These are phyloP conservation scores for Lepisosteus osseus DNA, from an alignment of 2,113 vertebrate genomes.

Conservation along the genomic window DNA sequence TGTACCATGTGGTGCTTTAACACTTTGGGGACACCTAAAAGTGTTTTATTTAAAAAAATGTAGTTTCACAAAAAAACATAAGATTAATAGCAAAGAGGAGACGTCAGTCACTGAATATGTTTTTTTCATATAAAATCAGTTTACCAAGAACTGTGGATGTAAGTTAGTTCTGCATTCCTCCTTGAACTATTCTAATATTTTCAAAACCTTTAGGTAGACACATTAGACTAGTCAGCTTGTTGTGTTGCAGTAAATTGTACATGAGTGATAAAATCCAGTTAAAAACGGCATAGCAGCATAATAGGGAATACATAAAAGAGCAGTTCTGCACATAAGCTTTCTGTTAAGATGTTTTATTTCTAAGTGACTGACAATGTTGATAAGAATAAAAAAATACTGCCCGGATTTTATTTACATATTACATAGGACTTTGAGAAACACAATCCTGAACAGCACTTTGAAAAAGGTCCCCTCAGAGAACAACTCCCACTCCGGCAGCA, in stretches of 20 bases:
- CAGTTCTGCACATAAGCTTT: neutral
- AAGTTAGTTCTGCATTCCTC: neutral
- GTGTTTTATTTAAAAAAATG: slow-evolving; percentile 18
- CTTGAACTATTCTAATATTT: too few species aligned
- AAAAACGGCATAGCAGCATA: neutral
- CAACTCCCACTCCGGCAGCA: slow-evolving; percentile 58
- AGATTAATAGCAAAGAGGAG: neutral
- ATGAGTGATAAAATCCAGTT: slow-evolving; percentile 1
- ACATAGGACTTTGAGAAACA: slow-evolving; percentile 26
- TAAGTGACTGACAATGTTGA: slow-evolving; percentile 21
- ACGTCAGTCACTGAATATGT: neutral
- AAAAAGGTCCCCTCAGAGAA: slow-evolving; percentile 36
- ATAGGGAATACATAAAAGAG: neutral
- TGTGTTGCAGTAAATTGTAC: neutral
- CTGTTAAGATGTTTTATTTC: slow-evolving; percentile 16
- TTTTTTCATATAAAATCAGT: slow-evolving; percentile 1
- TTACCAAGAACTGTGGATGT: neutral
- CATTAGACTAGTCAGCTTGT: slow-evolving; percentile 5
- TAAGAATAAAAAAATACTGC: slow-evolving; percentile 23
- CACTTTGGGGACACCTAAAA: slow-evolving; percentile 65
- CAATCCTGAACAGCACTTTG: slow-evolving; percentile 45
- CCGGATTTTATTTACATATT: slow-evolving; percentile 42
- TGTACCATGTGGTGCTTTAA: slow-evolving; percentile 78
- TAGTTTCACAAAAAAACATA: slow-evolving; percentile 9
- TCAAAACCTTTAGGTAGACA: neutral